Percentiles rank a stretch among this genome's conserved stretches.
Conservation (phyloP, 53 echinoderm and acorn worm species). For the Zoroaster sp. region DNA sequence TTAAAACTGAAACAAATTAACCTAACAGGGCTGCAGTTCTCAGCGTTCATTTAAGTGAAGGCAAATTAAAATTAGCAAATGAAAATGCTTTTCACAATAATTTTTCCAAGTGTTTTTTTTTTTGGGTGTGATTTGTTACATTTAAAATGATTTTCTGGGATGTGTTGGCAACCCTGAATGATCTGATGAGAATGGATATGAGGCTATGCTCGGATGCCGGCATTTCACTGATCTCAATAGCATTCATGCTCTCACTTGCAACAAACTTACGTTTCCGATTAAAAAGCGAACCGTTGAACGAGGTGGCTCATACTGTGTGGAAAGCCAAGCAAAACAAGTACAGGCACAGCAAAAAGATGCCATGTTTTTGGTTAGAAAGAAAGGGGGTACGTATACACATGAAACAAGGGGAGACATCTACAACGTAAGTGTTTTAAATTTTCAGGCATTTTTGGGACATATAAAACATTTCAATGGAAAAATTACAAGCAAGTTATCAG, state of each 20-base stretch:
- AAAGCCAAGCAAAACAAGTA: constrained; percentile 12
- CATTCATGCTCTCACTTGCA: not conserved
- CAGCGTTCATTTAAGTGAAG: no score
- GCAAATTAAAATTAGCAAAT: no score
- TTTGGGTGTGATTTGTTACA: no score
- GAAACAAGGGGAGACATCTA: not conserved
- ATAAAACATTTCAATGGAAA: not conserved
- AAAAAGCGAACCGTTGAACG: constrained; percentile 12
- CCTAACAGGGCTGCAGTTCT: no score
- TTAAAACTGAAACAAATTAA: no score
- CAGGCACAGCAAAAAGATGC: constrained; percentile 28
- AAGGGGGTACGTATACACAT: not conserved
- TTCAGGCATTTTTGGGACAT: not conserved
- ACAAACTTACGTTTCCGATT: constrained; percentile 38
- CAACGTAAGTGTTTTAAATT: not conserved
- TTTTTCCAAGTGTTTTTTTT: no score
- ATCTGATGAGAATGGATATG: not conserved
- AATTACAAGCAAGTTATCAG: not conserved
- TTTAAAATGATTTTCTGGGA: no score
- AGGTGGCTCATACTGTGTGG: constrained; percentile 49
- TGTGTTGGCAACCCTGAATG: not conserved
- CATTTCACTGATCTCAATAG: not conserved
- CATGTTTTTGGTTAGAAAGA: not conserved
- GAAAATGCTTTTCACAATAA: no score
- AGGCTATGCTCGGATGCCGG: no score